Base-by-base conservation (phyloP, 2,888 invertebrate species). In the Boloria euphrosyne region DNA sequence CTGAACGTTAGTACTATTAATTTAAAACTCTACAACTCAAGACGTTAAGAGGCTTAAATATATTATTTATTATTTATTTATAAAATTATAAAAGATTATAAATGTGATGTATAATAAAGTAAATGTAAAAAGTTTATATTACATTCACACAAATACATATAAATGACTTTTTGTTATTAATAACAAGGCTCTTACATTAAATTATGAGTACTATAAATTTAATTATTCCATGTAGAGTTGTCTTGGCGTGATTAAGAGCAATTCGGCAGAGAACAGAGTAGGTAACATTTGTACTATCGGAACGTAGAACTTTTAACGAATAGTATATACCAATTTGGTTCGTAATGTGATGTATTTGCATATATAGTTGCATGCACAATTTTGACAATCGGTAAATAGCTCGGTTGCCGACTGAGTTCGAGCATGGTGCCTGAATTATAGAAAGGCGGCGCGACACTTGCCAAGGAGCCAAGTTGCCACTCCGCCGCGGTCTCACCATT, bases 351-450 rank as follows among this genome's bases (percentile, higher is more conserved):
- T 17, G 69, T 62, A 53, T 59, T 71, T 71, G 54, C 62, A 66
- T 57, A 51, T 63, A 69, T 65, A 65, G 68, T 67, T 61, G 66
- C 65, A 70, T 61, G 62, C 62, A 62, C 66, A 59, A 47, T 65
- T 67, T 65, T 63, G 61, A 70, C 67, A 70, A 73, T 69, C 49
- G 62, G 62, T 63, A 60, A 62, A 58, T 62, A 65, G 66, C 65
- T 72, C 64, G 51, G 70, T 65, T 63, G 66, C 72, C 63, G 62
- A 67, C 65, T 59, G 69, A 67, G 71, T 72, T 70, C 62, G 73
- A 75, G 73, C 73, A 73, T 74, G 76, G 71, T 65, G 65, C 62
- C 76, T 90, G 89, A 89, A 90, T 90, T 87, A 90, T 88, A 88
- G 79, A 90, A 79, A 78, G 82, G 81, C 80, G 78, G 75, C 79